Evolutionary conservation across 1,140 invertebrate species (phyloP), one percentile per base, ranked within the genome.

Genomic region (Philaenus spumarius): DNA sequence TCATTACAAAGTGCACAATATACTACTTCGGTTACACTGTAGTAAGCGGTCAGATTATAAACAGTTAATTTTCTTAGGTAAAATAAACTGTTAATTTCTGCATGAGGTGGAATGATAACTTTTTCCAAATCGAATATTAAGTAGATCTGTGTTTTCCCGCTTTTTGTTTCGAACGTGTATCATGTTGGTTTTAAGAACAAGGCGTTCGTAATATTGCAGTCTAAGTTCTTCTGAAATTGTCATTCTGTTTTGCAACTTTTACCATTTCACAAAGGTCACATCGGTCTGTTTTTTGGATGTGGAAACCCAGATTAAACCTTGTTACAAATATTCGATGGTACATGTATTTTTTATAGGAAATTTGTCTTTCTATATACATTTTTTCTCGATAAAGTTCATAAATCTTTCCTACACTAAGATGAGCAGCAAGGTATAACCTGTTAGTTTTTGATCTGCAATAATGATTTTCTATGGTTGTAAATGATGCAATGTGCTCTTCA

Each of bases 221-320:
- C 15, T 24, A 19, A 55, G 19, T 24, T 55, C 54, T 22, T 55
- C 20, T 20, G 54, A 37, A 14, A 55, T 9, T 55, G 7, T 24
- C 15, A n/a, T 9, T 45, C 17, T 45, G n/a, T 12, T 43, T 55
- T 23, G 54, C 54, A 9, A 45, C 54, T 45, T 55, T 55, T 11
- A 15, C 11, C 19, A 15, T 45, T 43, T 55, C 54, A 45, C 39
- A 55, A 14, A 55, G 40, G 40, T 55, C 54, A 45, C 54, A 55
- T 17, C 54, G n/a, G 30, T 55, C 54, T 20, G 37, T 37, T 45
- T 55, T 55, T 12, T 39, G 54, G 22, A 55, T 55, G 23, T 55
- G 54, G 30, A 55, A 55, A 26, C 54, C 54, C 11, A 55, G 37
- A 45, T 55, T 55, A 30, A 55, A 54, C 52, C 40, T 26, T 2